phyloP scores from a whole-genome alignment of 2,888 invertebrate genomes.

The Volucella inflata region DNA sequence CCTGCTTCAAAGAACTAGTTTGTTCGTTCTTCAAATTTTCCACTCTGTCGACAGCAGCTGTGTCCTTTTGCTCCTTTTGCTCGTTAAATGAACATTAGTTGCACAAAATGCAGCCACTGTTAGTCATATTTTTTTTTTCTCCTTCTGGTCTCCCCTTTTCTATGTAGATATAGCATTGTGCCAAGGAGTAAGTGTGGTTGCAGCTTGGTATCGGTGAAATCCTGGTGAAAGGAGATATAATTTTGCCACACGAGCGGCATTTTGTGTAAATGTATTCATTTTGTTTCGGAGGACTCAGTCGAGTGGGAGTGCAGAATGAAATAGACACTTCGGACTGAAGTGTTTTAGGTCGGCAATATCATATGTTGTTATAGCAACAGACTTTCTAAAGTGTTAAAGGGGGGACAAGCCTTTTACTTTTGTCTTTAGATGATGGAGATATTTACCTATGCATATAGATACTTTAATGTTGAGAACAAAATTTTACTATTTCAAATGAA shows the following conservation, averaged over 20 bases:
- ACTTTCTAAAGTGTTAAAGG: too few relatives aligned
- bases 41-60: conserved; percentile 63
- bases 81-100: conserved; percentile 71
- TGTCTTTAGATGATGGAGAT: too few relatives aligned
- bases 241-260: too few relatives aligned
- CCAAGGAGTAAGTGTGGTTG: neutral
- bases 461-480: too few relatives aligned
- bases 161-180: conserved; percentile 13
- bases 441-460: too few relatives aligned
- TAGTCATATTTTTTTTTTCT: conserved; percentile 16
- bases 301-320: conserved; percentile 39
- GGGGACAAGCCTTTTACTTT: too few relatives aligned
- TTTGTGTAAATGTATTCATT: conserved; percentile 18
- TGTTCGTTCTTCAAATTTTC: conserved; percentile 62
- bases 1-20: conserved; percentile 46
- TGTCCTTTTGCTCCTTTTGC: conserved; percentile 31
- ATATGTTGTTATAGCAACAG: too few relatives aligned
- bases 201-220: neutral
- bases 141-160: too few relatives aligned
- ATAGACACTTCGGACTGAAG: conserved; percentile 28
- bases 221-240: neutral
- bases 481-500: too few relatives aligned
- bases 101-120: conserved; percentile 58
- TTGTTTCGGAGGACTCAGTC: conserved; percentile 13
- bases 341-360: conserved; percentile 19